Percentiles rank a stretch among this genome's conserved stretches.
Evolutionary conservation across 92 coral and sea anemone species (phyloP).

Genomic region (Chrysogorgia sp.): DNA sequence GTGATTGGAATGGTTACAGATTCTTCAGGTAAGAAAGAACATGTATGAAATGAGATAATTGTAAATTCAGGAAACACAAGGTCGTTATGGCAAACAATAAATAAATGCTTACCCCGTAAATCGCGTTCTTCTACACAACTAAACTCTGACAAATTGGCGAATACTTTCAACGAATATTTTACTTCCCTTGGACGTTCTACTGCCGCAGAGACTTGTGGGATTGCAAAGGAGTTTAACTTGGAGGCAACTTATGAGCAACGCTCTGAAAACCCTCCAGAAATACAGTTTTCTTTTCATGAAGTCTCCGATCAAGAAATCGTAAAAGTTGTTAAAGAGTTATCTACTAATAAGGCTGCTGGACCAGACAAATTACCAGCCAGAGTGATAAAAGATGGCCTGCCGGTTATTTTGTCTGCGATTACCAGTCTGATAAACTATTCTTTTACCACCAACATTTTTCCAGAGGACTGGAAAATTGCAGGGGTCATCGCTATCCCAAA

Average conservation of each 20-base stretch:
- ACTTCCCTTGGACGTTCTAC: too few relatives aligned
- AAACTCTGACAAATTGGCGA: not conserved
- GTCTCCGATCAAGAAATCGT: not conserved
- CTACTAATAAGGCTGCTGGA: not conserved
- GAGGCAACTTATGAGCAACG: too few relatives aligned
- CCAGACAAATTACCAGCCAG: not conserved
- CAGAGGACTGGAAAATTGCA: not conserved
- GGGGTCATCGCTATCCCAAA: slow-evolving; percentile 11
- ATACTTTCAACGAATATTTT: too few relatives aligned
- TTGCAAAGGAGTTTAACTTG: too few relatives aligned
- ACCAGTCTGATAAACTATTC: slow-evolving; percentile 1
- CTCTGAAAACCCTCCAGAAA: too few relatives aligned
- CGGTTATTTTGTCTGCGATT: not conserved
- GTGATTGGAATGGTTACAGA: too few relatives aligned
- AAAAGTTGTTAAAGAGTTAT: not conserved
- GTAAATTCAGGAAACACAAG: not conserved
- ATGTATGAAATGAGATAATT: not conserved
- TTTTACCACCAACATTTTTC: slow-evolving; percentile 2
- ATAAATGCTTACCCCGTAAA: too few relatives aligned
- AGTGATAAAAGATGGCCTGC: not conserved
- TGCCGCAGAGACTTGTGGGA: slow-evolving; percentile 3
- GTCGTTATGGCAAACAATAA: slow-evolving; percentile 1
- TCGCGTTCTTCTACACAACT: not conserved
- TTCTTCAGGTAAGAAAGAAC: slow-evolving; percentile 1
- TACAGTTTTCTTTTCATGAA: too few relatives aligned